Conservation (phyloP, 2,888 invertebrate genomes). For the Synergus gifuensis region DNA sequence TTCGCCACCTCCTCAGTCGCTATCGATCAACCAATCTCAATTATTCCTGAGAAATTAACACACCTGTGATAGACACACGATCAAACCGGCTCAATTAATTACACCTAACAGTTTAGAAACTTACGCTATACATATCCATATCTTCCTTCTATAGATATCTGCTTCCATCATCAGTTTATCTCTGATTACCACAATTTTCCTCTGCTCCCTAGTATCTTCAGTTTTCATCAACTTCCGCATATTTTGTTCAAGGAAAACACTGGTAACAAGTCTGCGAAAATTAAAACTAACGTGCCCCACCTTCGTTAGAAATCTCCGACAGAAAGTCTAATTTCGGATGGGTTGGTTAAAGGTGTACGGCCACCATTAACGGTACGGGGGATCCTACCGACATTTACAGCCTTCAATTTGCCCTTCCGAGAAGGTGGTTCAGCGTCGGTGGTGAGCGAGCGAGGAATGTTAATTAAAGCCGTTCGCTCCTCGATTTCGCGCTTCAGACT, state of each 20-base stretch:
- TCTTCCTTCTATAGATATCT: background rate
- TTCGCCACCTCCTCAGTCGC: conserved; percentile 68
- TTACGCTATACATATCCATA: no score
- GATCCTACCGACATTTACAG: conserved; percentile 73
- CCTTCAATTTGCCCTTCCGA: conserved; percentile 73
- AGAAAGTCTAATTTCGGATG: conserved; percentile 65
- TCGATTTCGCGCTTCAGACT: conserved; percentile 76
- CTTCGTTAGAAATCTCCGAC: conserved; percentile 37
- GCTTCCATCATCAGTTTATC: background rate
- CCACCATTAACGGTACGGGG: conserved; percentile 62
- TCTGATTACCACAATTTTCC: background rate
- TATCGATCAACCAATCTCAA: conserved; percentile 74
- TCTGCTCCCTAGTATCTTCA: background rate
- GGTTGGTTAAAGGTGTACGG: conserved; percentile 54
- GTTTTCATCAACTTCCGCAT: background rate
- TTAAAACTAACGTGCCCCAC: background rate
- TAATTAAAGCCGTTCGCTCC: conserved; percentile 77
- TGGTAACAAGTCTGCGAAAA: background rate
- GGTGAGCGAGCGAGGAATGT: conserved; percentile 75
- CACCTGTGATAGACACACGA: conserved; percentile 49
- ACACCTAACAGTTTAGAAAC: background rate
- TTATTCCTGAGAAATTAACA: conserved; percentile 74
- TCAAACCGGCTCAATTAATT: conserved; percentile 52
- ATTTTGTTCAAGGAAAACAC: background rate
- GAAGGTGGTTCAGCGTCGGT: conserved; percentile 63